A percentile compares a stretch with the other conserved stretches of the same genome.
These are phyloP conservation scores for Poeciliopsis turrubarensis DNA, from an alignment of 2,113 vertebrate genomes.

Conservation along the genomic window DNA sequence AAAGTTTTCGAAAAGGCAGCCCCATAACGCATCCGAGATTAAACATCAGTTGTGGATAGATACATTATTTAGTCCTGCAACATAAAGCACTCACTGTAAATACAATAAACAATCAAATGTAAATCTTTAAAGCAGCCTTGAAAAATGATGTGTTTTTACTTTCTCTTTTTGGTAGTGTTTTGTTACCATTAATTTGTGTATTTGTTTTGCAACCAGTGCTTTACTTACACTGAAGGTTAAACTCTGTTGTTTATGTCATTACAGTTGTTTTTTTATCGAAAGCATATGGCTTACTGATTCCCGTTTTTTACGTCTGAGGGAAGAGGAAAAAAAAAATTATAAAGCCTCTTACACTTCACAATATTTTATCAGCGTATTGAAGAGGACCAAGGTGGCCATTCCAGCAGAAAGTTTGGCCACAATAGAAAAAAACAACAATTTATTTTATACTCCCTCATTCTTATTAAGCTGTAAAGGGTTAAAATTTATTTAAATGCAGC, in stretches of 20 bases:
- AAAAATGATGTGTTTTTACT: neutral
- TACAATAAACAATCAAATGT: neutral
- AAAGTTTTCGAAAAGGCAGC: too few species aligned
- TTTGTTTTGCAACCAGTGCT: constrained; percentile 5
- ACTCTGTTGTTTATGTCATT: neutral
- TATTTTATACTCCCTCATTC: constrained; percentile 83
- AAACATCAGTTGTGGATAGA: neutral
- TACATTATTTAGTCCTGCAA: too few species aligned
- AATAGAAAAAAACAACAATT: constrained; percentile 60
- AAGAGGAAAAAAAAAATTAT: constrained; percentile 11
- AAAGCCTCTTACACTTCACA: constrained; percentile 10
- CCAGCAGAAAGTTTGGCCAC: constrained; percentile 73
- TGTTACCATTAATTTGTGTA: neutral
- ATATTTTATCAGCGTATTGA: constrained; percentile 85
- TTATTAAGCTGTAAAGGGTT: constrained; percentile 88
- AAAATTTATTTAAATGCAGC: constrained; percentile 54
- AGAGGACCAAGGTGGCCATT: constrained; percentile 67
- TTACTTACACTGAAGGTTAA: constrained; percentile 2
- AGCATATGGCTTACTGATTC: neutral
- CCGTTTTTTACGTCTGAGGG: neutral
- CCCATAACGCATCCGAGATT: neutral
- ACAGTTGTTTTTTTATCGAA: neutral
- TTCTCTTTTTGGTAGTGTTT: neutral
- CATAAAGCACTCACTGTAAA: neutral
- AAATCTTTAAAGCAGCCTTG: too few species aligned